A percentile compares a stretch with the other conserved stretches of the same genome.
Evolutionary conservation across 2,113 vertebrate species (phyloP).

Genomic region (Aspiorhynchus laticeps): DNA sequence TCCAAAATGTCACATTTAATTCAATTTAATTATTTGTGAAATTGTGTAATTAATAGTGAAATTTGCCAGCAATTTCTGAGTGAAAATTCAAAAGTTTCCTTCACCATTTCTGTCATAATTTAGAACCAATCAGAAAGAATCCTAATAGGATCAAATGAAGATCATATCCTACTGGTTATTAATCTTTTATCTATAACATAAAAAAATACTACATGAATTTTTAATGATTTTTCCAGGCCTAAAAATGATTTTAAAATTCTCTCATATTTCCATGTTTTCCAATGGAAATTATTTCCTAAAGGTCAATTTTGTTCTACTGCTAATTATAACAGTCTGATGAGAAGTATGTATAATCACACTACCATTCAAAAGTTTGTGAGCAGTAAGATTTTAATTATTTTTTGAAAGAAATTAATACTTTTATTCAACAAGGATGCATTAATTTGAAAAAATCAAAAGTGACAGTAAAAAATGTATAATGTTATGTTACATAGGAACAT

Average conservation of each 20-base stretch:
- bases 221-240: no score
- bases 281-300: neutral
- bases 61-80: no score
- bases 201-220: neutral
- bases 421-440: no score
- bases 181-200: neutral
- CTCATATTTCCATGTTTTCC: neutral
- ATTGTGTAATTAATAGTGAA: no score
- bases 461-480: neutral
- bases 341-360: neutral
- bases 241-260: neutral
- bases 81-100: no score
- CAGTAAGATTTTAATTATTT: no score
- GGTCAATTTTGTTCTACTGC: neutral
- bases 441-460: neutral
- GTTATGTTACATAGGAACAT: no score
- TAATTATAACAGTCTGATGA: neutral
- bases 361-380: no score
- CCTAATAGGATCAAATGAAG: neutral
- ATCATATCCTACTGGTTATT: neutral
- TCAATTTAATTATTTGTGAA: no score
- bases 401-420: no score
- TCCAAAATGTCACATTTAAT: no score
- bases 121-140: neutral
- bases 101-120: neutral